These are phyloP conservation scores for Lasiurus borealis DNA, from an alignment of 2,113 vertebrate species.

Conservation along the genomic window DNA sequence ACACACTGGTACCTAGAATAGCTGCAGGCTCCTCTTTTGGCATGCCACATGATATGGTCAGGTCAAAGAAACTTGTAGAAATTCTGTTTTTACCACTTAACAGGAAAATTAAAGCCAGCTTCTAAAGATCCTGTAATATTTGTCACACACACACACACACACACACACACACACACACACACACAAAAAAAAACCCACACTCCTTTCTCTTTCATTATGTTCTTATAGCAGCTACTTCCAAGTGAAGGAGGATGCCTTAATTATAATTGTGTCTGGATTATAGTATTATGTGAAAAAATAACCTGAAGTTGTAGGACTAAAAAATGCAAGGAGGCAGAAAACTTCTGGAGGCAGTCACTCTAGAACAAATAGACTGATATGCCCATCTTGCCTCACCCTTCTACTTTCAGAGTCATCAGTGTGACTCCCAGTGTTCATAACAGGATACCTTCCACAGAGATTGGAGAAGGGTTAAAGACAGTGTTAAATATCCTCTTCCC, in stretches of 20 bases:
- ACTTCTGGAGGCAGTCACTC: background rate
- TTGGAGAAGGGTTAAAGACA: background rate
- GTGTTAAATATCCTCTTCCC: background rate
- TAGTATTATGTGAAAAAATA: background rate
- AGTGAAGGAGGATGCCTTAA: background rate
- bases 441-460: background rate
- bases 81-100: constrained; percentile 33
- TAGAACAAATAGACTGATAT: background rate
- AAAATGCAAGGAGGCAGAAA: background rate
- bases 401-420: background rate
- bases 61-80: background rate
- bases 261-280: background rate
- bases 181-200: background rate
- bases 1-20: background rate
- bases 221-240: background rate
- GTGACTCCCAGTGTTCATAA: background rate
- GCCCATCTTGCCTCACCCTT: background rate
- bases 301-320: background rate
- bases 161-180: background rate
- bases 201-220: background rate
- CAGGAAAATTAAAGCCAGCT: constrained; percentile 11
- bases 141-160: background rate
- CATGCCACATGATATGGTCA: background rate
- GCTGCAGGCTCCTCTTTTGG: background rate
- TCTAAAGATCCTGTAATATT: background rate